Conservation (phyloP, 2,888 invertebrate genomes). For the Sthenelais limicola region DNA sequence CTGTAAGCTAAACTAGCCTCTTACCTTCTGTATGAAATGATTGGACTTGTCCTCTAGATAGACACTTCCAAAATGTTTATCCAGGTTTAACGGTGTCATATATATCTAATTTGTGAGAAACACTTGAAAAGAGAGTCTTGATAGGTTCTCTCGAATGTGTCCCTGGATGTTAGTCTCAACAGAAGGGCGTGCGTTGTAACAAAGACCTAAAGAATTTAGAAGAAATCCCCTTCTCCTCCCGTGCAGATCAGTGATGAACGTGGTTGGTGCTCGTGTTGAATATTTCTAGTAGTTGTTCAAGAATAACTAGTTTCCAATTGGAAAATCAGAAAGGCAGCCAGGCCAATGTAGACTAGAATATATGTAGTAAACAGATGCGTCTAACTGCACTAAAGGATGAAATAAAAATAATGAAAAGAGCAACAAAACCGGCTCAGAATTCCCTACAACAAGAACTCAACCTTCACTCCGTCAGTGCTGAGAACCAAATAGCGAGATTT, state of each 20-base stretch:
- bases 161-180: too few relatives aligned
- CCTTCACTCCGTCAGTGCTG: conserved; percentile 47
- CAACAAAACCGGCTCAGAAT: conserved; percentile 47
- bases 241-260: conserved; percentile 30
- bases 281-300: too few relatives aligned
- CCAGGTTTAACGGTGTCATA: too few relatives aligned
- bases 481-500: conserved; percentile 48
- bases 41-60: too few relatives aligned
- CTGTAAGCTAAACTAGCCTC: too few relatives aligned
- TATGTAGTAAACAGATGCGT: conserved; percentile 41
- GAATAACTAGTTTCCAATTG: conserved; percentile 36
- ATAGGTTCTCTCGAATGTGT: too few relatives aligned
- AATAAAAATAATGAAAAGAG: conserved; percentile 43
- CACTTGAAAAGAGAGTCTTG: too few relatives aligned
- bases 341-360: too few relatives aligned
- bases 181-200: conserved; percentile 48
- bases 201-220: conserved; percentile 41
- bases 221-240: conserved; percentile 5
- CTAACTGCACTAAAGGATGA: conserved; percentile 42
- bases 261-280: too few relatives aligned
- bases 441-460: conserved; percentile 47
- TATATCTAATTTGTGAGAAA: too few relatives aligned
- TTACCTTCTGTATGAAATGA: too few relatives aligned
- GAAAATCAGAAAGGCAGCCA: conserved; percentile 32
- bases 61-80: too few relatives aligned